A percentile compares a stretch with the other conserved stretches of the same genome.
Conservation (phyloP, 2,113 vertebrate genomes). For the Gila orcuttii region DNA sequence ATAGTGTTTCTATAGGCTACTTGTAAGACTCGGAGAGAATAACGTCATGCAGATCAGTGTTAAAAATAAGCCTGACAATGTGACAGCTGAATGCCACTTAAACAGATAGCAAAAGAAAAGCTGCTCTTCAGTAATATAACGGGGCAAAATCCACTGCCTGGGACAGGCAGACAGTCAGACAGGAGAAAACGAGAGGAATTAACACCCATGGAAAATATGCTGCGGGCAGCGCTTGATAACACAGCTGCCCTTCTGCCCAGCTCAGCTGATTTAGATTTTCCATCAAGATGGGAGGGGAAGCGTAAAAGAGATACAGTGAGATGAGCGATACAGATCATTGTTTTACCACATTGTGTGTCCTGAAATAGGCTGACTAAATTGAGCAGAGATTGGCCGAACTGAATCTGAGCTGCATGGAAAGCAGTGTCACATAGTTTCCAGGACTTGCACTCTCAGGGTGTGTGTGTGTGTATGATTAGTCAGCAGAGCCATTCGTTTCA, state of each 20-base stretch:
- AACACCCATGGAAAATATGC: conserved; percentile 61
- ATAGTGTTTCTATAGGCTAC: not conserved
- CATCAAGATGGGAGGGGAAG: conserved; percentile 45
- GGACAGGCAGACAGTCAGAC: not conserved
- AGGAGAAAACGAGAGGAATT: conserved; percentile 46
- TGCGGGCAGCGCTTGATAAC: conserved; percentile 57
- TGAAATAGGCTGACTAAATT: conserved; percentile 42
- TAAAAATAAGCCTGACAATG: conserved; percentile 57
- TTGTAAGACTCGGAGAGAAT: conserved; percentile 37
- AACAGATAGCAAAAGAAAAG: conserved; percentile 41
- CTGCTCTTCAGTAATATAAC: conserved; percentile 26
- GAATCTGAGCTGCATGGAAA: conserved; percentile 41
- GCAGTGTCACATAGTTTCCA: conserved; percentile 57
- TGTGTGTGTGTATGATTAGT: conserved; percentile 50
- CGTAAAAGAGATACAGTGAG: conserved; percentile 3
- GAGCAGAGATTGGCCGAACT: conserved; percentile 44
- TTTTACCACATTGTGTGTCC: conserved; percentile 39
- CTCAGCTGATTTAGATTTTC: conserved; percentile 62
- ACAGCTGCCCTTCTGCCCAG: conserved; percentile 57
- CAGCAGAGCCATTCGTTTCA: conserved; percentile 50
- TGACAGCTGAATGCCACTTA: conserved; percentile 47
- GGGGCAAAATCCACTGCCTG: conserved; percentile 36
- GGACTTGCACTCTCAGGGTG: conserved; percentile 37
- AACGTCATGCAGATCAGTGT: conserved; percentile 37
- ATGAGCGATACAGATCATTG: conserved; percentile 31